Conservation (phyloP, 2,797 vertebrate genomes). For the Anableps anableps region DNA sequence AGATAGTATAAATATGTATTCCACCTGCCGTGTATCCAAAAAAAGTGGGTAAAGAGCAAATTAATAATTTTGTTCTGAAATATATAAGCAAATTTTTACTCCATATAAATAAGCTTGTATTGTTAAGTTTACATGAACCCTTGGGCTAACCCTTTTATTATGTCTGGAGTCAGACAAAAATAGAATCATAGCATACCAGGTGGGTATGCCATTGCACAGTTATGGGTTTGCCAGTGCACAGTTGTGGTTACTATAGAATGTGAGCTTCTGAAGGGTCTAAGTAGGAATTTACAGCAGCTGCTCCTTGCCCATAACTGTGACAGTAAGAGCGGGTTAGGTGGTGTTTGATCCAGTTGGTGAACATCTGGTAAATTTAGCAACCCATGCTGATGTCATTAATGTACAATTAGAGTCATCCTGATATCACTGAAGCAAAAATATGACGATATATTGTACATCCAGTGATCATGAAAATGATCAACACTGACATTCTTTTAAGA, state of each 20-base stretch:
- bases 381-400: constrained; percentile 79
- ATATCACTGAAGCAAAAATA: constrained; percentile 44
- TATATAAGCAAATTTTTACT: neutral
- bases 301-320: constrained; percentile 59
- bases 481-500: constrained; percentile 21
- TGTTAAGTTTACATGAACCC: neutral
- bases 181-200: constrained; percentile 15
- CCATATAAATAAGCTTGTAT: neutral
- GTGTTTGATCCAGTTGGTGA: constrained; percentile 66
- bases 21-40: neutral
- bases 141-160: constrained; percentile 10
- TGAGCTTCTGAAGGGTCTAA: constrained; percentile 52
- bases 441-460: constrained; percentile 27
- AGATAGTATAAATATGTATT: neutral
- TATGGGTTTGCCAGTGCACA: constrained; percentile 23
- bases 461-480: constrained; percentile 26
- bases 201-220: constrained; percentile 21
- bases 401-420: constrained; percentile 72
- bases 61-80: neutral
- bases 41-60: neutral
- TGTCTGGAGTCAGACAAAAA: constrained; percentile 27
- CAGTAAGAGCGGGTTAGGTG: constrained; percentile 40
- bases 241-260: constrained; percentile 39
- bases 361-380: constrained; percentile 80
- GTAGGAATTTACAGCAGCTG: constrained; percentile 45